phyloP scores from a whole-genome alignment of 1,140 invertebrate species.

The Nasonia giraulti region DNA sequence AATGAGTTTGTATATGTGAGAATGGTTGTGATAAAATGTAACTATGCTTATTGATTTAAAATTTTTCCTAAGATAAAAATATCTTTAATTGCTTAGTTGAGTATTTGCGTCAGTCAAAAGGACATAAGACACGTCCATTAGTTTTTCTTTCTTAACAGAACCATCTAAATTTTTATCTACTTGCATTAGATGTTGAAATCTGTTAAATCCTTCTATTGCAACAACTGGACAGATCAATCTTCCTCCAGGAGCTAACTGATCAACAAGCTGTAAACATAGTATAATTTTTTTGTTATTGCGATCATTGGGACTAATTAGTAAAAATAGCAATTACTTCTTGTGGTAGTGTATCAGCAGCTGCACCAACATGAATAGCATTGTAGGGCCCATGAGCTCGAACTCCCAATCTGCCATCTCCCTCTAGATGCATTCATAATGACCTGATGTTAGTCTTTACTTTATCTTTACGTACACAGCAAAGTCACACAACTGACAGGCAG shows the following conservation, averaged over 20 bases:
- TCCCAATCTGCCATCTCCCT: constrained; percentile 81
- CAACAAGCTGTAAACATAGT: constrained; percentile 70
- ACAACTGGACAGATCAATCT: constrained; percentile 81
- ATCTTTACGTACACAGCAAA: constrained; percentile 55
- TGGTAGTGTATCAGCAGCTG: constrained; percentile 75
- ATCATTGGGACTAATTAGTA: neutral
- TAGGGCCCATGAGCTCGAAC: constrained; percentile 77
- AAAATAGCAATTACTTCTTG: constrained; percentile 66
- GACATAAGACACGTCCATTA: constrained; percentile 71
- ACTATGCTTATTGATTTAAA: neutral
- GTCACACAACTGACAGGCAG: constrained; percentile 32
- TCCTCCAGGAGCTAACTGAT: constrained; percentile 80
- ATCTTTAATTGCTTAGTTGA: constrained; percentile 61
- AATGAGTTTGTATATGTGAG: neutral
- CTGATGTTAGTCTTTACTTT: constrained; percentile 64
- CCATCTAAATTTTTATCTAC: constrained; percentile 68
- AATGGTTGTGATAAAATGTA: neutral
- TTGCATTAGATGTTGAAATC: constrained; percentile 67
- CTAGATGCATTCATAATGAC: constrained; percentile 77
- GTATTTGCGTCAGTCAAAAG: constrained; percentile 67
- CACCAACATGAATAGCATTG: constrained; percentile 83
- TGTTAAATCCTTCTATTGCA: constrained; percentile 64
- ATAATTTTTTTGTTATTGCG: neutral
- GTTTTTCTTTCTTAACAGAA: constrained; percentile 61
- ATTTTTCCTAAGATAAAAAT: neutral